Evolutionary conservation across 2,888 invertebrate genomes (phyloP).

Genomic region (Volucella zonaria): DNA sequence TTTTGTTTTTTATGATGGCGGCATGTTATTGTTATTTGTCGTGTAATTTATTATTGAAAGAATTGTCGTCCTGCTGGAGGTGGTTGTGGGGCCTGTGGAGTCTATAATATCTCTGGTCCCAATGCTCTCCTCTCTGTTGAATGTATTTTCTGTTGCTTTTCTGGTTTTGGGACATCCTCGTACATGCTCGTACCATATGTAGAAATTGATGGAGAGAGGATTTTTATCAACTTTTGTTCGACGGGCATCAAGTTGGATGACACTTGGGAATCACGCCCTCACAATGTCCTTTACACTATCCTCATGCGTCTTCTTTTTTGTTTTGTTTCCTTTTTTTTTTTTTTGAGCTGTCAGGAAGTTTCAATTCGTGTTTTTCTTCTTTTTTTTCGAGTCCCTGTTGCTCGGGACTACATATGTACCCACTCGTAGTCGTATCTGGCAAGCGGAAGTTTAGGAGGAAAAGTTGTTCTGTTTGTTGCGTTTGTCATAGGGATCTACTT

Average conservation of each 20-base stretch:
- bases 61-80: background rate
- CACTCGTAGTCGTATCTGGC: too few relatives aligned
- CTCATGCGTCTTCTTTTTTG: constrained; percentile 41
- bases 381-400: constrained; percentile 29
- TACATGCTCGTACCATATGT: too few relatives aligned
- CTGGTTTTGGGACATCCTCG: constrained; percentile 5
- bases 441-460: constrained; percentile 28
- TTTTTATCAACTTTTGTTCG: constrained; percentile 12
- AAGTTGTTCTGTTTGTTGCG: background rate
- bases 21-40: constrained; percentile 49
- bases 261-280: constrained; percentile 18
- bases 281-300: constrained; percentile 41
- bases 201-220: background rate
- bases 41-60: constrained; percentile 49
- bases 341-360: constrained; percentile 30
- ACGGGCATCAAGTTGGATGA: constrained; percentile 41
- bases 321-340: background rate
- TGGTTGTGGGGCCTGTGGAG: background rate
- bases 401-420: background rate
- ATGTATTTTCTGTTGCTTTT: constrained; percentile 7
- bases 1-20: background rate
- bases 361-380: constrained; percentile 24
- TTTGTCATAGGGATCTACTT: background rate
- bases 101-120: background rate
- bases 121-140: constrained; percentile 8